A percentile compares a stretch with the other conserved stretches of the same genome.
Evolutionary conservation across 1,140 invertebrate genomes (phyloP).

Genomic region (Aricia agestis): DNA sequence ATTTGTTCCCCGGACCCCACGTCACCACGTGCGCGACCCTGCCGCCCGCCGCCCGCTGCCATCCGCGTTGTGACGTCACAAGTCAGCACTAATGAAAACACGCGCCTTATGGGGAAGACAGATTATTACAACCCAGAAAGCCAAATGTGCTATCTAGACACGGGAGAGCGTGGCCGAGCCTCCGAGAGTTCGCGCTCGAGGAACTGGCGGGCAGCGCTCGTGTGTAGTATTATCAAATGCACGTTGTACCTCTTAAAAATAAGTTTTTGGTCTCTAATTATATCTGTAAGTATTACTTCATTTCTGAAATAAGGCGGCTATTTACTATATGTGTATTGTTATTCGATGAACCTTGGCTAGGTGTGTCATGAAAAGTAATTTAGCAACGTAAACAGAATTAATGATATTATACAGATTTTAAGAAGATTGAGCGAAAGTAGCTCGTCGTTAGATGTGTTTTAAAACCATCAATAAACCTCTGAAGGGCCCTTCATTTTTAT

Average conservation of each 20-base stretch:
- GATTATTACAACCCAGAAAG: not conserved
- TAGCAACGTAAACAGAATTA: not conserved
- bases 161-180: too few relatives aligned
- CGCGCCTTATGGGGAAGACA: not conserved
- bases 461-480: conserved; percentile 10
- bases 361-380: too few relatives aligned
- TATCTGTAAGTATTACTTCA: too few relatives aligned
- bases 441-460: not conserved
- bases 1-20: not conserved
- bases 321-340: too few relatives aligned
- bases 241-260: too few relatives aligned
- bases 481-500: conserved; percentile 21
- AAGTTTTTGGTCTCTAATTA: too few relatives aligned
- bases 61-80: not conserved
- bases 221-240: too few relatives aligned
- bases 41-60: too few relatives aligned
- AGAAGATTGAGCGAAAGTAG: not conserved
- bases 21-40: not conserved
- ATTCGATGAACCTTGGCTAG: too few relatives aligned
- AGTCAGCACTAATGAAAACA: not conserved
- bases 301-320: too few relatives aligned
- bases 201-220: too few relatives aligned
- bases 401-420: not conserved
- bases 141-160: not conserved
- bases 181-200: too few relatives aligned